Evolutionary conservation across 2,888 invertebrate genomes (phyloP).

Genomic region (Thelaira solivaga): DNA sequence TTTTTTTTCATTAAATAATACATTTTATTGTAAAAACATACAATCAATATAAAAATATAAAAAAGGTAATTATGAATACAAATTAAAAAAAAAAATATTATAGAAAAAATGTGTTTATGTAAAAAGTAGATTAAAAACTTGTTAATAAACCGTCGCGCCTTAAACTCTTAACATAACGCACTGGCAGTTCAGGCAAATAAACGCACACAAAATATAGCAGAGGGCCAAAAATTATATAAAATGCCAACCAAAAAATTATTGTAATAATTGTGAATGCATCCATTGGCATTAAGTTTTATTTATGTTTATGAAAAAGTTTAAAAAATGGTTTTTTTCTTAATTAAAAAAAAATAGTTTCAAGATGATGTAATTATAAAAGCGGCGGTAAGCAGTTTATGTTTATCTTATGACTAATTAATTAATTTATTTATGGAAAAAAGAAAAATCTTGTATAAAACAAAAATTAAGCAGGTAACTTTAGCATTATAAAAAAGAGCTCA

Average conservation of each 20-base stretch:
- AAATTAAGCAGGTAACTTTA: slow-evolving; percentile 64
- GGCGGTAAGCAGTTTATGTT: slow-evolving; percentile 47
- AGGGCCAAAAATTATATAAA: slow-evolving; percentile 83
- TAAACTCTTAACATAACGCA: slow-evolving; percentile 75
- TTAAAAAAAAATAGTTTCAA: not conserved
- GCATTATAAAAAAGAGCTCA: slow-evolving; percentile 44
- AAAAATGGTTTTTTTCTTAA: no score
- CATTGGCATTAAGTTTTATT: slow-evolving; percentile 64
- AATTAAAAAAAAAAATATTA: not conserved
- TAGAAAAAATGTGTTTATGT: not conserved
- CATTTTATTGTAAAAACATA: slow-evolving; percentile 33
- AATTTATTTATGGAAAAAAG: not conserved
- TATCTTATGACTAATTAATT: slow-evolving; percentile 66
- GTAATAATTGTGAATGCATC: slow-evolving; percentile 68
- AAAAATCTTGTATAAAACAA: not conserved
- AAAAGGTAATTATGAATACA: not conserved
- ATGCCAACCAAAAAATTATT: slow-evolving; percentile 80
- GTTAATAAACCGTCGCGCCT: slow-evolving; percentile 39
- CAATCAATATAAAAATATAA: slow-evolving; percentile 17
- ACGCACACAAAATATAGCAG: slow-evolving; percentile 81
- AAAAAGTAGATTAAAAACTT: slow-evolving; percentile 29
- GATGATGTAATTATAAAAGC: slow-evolving; percentile 22
- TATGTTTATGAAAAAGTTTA: not conserved
- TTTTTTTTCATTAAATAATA: slow-evolving; percentile 26
- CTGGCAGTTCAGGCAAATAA: slow-evolving; percentile 84